Conservation (phyloP, 2,888 invertebrate species). For the Cordilura impudica region DNA sequence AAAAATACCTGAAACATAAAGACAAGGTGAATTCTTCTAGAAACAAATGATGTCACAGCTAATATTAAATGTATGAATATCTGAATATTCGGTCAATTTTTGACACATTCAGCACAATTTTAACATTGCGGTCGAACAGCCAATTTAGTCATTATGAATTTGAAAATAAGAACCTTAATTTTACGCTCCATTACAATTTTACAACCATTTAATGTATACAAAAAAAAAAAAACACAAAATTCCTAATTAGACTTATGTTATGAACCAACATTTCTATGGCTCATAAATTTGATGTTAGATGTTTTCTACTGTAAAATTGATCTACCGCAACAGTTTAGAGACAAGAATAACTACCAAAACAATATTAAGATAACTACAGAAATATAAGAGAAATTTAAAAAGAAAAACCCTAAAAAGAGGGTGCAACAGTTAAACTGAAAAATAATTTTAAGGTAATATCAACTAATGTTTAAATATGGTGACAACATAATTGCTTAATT, state of each 20-base stretch:
- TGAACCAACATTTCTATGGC: slow-evolving; percentile 11
- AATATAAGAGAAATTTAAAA: slow-evolving; percentile 7
- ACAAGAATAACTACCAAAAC: slow-evolving; percentile 22
- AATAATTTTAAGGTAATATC: slow-evolving; percentile 4
- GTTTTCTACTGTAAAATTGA: slow-evolving; percentile 52
- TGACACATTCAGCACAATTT: no score
- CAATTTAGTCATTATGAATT: no score
- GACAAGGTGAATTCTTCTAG: background rate
- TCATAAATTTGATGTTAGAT: slow-evolving; percentile 5
- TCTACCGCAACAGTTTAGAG: slow-evolving; percentile 58
- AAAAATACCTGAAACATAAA: background rate
- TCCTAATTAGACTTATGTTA: background rate
- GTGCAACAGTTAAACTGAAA: slow-evolving; percentile 32
- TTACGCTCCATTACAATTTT: background rate
- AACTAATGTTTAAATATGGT: slow-evolving; percentile 63
- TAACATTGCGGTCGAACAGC: no score
- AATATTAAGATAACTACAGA: slow-evolving; percentile 26
- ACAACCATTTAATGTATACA: background rate
- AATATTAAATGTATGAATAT: no score
- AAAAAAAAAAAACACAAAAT: background rate
- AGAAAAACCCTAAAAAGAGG: slow-evolving; percentile 7
- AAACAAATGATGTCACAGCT: no score
- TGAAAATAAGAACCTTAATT: no score
- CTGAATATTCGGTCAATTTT: no score
- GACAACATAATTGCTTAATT: slow-evolving; percentile 75